Evolutionary conservation across 2,797 vertebrate species (phyloP), one percentile per base, ranked within the genome.

Genomic region (Macrochelys suwanniensis): DNA sequence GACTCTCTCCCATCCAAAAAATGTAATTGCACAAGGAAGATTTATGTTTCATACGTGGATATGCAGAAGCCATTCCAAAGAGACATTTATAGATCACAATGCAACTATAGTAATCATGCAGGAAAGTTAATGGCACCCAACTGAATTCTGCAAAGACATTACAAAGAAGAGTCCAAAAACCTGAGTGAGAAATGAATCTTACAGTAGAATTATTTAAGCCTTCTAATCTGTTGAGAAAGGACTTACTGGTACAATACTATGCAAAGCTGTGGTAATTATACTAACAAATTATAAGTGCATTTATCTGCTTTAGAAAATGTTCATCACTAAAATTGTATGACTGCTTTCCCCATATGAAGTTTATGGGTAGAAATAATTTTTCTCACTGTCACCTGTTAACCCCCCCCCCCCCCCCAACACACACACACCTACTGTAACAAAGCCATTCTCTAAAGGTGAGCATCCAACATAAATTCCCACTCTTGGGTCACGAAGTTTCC

Each of bases 171-270:
- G 86, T 82, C 96, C 91, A 95, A 96, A 97, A 84, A 31, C 47
- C 42, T 86, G 81, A 91, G 65, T n/a, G 82, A 94, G 42, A 82
- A 96, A 93, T 97, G 92, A 83, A 92, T 97, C 93, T 91, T 94
- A 82, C 86, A 61, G 76, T 76, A 94, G 96, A 98, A 97, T 95
- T 95, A 90, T 92, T 97, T 95, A 96, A 97, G 94, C 50, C 23
- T 89, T 89, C 57, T 96, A 91, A 95, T 90, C 94, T 96, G 94
- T 91, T 92, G 96, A 97, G 96, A 95, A 96, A 95, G 85, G 94
- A 97, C 95, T 96, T 95, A 94, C 77, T 4, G 7, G 80, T 89
- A 95, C 86, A 90, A 95, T 79, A 87, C 86, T 96, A 89, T 25
- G 26, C 86, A 94, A 95, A 95, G 85, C 87, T 89, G 54, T 23